phyloP scores from a whole-genome alignment of 1,140 invertebrate genomes.

The Pseudomyrmex gracilis region DNA sequence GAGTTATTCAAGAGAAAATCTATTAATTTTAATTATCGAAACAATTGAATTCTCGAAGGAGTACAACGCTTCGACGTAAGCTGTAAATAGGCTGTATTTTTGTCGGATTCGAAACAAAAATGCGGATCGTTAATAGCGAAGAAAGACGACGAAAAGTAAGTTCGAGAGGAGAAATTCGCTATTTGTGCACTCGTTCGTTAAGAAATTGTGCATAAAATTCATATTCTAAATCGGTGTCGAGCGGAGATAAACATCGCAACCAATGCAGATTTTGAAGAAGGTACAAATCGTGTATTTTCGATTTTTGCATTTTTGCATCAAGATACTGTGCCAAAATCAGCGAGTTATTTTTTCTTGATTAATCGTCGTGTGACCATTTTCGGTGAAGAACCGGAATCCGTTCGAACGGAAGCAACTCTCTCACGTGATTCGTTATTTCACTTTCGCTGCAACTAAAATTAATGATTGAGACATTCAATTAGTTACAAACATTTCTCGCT shows the following conservation, averaged over 20 bases:
- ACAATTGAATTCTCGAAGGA: conserved; percentile 36
- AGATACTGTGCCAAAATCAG: conserved; percentile 66
- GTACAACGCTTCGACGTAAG: conserved; percentile 52
- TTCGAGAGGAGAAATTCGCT: conserved; percentile 20
- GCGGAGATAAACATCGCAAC: conserved; percentile 32
- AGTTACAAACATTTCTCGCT: too few species aligned
- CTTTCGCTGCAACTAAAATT: conserved; percentile 26
- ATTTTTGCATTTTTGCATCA: conserved; percentile 29
- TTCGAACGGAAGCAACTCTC: conserved; percentile 5
- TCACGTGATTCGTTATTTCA: background rate
- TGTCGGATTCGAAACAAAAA: conserved; percentile 5
- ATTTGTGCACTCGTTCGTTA: conserved; percentile 36
- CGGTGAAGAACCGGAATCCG: background rate
- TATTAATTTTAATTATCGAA: conserved; percentile 33
- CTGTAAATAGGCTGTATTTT: conserved; percentile 59
- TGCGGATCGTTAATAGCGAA: conserved; percentile 27
- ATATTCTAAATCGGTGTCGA: conserved; percentile 66
- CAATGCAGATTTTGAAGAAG: background rate
- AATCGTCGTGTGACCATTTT: background rate
- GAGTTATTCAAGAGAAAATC: conserved; percentile 20
- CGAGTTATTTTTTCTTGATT: conserved; percentile 43
- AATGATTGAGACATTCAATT: background rate
- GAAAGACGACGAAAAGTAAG: background rate
- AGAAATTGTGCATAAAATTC: conserved; percentile 51
- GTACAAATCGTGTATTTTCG: background rate